Base-by-base conservation (phyloP, 2,797 vertebrate genomes). In the Alectoris magna region DNA sequence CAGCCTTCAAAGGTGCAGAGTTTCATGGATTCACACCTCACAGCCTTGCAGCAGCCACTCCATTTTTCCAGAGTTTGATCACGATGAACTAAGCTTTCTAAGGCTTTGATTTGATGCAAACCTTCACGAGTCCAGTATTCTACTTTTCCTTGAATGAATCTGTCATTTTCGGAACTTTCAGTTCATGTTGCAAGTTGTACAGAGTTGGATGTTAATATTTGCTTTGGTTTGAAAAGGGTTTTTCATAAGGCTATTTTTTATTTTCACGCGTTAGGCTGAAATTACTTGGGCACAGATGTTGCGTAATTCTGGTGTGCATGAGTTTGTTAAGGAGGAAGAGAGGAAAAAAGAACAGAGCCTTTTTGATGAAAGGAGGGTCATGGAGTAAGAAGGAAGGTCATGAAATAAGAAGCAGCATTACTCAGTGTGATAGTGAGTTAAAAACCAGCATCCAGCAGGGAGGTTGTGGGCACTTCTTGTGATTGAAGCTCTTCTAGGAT, bases 1-100 rank as follows among this genome's bases (percentile, higher is more conserved):
- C 56, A 11, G 46, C 64, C 16, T 79, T 68, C 1, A 10, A 55
- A 46, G 49, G 11, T 55, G 68, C 34, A 17, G 38, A 4, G 7
- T 4, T 18, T 49, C 26, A 0, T 21, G 49, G 55, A 15, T 69
- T 72, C n/a, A 1, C 31, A 6, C 43, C 58, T 43, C 26, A 23
- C 24, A 13, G 4, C 49, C 80, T 84, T n/a, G 5, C 36, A 36
- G 2, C 49, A 21, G 13, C 36, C n/a, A 0, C 31, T 62, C n/a
- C 15, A 0, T 71, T 0, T 0, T 36, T 76, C 27, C 48, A 6
- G 7, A 10, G 4, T 58, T 59, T 21, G 9, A 5, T 44, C 60
- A 23, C 31, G 3, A 10, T 9, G 41, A 59, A 10, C 0, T 0
- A 0, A 3, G 12, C 66, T 10, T 5, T 72, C 10, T 26, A 7